Conservation (phyloP, 2,797 vertebrate genomes). For the Delichon dasypus region DNA sequence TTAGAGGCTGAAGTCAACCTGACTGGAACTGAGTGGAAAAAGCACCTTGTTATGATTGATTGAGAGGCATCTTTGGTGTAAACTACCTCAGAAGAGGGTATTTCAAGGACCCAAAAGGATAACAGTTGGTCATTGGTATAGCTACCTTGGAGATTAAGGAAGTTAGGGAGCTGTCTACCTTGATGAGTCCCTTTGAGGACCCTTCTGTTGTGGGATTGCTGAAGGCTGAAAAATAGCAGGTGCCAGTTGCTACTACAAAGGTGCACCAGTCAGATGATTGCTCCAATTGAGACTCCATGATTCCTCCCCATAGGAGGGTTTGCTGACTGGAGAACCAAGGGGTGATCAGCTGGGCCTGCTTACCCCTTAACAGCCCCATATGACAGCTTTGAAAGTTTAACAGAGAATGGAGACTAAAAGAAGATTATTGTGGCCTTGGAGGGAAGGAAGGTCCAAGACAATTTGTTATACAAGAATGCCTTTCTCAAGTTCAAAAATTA, state of each 20-base stretch:
- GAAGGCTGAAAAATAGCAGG: background rate
- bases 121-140: background rate
- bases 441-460: background rate
- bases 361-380: background rate
- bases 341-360: background rate
- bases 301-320: background rate
- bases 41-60: background rate
- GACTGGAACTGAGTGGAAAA: background rate
- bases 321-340: background rate
- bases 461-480: background rate
- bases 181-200: background rate
- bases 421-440: no score
- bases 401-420: background rate
- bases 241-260: no score
- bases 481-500: background rate
- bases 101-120: background rate
- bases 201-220: background rate
- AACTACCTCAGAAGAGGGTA: background rate
- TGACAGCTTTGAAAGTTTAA: background rate
- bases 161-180: background rate
- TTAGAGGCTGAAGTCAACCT: background rate
- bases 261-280: rapidly evolving
- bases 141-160: background rate
- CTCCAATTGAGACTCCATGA: background rate
- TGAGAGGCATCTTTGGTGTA: background rate